Conservation (phyloP, 2,113 vertebrate genomes). For the Carettochelys insculpta region DNA sequence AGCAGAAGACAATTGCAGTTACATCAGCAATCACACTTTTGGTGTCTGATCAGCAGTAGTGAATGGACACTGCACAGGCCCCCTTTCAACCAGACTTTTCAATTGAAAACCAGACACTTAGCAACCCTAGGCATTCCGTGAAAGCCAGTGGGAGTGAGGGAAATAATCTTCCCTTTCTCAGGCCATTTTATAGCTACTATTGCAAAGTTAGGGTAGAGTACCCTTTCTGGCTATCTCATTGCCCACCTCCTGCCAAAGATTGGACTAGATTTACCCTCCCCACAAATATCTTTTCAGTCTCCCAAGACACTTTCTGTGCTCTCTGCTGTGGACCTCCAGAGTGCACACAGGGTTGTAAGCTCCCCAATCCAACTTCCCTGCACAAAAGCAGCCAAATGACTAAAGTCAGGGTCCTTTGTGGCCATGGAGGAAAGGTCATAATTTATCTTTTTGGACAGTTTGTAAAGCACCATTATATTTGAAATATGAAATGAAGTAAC, state of each 20-base stretch:
- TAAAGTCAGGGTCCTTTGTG: not conserved
- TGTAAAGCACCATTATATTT: not conserved
- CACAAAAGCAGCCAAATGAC: not conserved
- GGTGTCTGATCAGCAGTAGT: too few species aligned
- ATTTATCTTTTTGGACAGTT: not conserved
- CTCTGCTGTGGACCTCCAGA: not conserved
- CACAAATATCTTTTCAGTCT: not conserved
- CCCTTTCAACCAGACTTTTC: too few species aligned
- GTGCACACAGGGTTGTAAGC: not conserved
- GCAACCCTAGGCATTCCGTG: not conserved
- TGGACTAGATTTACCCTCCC: not conserved
- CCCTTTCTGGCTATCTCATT: not conserved
- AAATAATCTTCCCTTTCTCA: not conserved
- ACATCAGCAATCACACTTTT: not conserved
- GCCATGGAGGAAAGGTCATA: not conserved
- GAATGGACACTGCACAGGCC: not conserved
- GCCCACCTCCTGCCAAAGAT: not conserved
- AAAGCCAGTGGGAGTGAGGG: rapidly evolving
- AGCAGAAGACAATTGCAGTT: not conserved
- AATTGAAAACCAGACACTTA: too few species aligned
- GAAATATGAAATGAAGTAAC: conserved; percentile 5
- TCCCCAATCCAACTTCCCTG: not conserved
- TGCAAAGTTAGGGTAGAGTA: not conserved
- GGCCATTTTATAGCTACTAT: not conserved
- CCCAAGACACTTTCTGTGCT: not conserved